Conservation (phyloP, 2,888 invertebrate genomes). For the Prostheceraeus crozeri region DNA sequence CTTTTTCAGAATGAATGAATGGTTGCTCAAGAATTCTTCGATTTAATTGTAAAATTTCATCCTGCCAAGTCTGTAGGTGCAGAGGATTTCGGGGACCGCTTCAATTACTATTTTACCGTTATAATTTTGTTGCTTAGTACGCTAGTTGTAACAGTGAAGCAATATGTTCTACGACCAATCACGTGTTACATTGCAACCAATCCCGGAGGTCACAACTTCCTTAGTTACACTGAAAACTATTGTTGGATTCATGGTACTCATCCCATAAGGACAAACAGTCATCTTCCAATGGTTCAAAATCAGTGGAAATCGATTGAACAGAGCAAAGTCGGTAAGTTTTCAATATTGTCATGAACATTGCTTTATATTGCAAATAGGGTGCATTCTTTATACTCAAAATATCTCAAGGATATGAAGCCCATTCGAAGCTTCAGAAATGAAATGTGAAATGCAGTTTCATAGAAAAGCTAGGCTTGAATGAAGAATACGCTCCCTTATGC, state of each 20-base stretch:
- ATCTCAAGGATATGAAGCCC: too few relatives aligned
- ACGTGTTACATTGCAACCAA: constrained; percentile 24
- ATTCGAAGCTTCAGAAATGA: too few relatives aligned
- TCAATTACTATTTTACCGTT: constrained; percentile 32
- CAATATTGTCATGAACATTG: too few relatives aligned
- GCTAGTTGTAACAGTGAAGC: constrained; percentile 31
- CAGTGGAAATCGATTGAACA: not conserved
- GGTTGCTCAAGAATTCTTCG: constrained; percentile 31
- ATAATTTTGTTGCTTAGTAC: constrained; percentile 29
- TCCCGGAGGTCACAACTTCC: constrained; percentile 17
- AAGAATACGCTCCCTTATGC: too few relatives aligned
- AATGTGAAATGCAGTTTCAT: too few relatives aligned
- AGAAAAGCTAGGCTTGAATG: too few relatives aligned
- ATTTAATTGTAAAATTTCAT: constrained; percentile 31
- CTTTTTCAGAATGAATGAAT: too few relatives aligned
- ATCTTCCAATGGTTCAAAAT: not conserved
- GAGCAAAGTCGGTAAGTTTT: not conserved
- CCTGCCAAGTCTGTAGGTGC: constrained; percentile 20
- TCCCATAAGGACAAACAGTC: not conserved
- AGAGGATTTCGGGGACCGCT: constrained; percentile 35
- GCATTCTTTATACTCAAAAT: too few relatives aligned
- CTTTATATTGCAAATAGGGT: too few relatives aligned
- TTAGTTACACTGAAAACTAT: constrained; percentile 34
- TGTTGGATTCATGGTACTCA: constrained; percentile 33
- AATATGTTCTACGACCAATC: constrained; percentile 31